Conservation (phyloP, 2,797 vertebrate species). For the Neopelma chrysocephalum region DNA sequence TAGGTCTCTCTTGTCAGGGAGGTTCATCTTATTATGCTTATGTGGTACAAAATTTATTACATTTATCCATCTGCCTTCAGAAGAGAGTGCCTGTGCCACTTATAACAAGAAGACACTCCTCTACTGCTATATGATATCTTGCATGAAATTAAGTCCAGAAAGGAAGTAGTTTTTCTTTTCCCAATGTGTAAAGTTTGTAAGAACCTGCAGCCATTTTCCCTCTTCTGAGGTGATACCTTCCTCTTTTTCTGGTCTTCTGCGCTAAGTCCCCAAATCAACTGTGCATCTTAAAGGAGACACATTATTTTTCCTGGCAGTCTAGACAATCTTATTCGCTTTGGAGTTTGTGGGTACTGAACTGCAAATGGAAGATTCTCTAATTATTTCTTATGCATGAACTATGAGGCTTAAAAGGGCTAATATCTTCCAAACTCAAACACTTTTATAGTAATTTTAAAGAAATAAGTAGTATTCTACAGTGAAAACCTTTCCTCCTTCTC, state of each 20-base stretch:
- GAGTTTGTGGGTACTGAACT: neutral
- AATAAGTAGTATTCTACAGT: neutral
- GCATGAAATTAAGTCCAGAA: neutral
- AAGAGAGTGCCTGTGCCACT: neutral
- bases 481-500: neutral
- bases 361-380: neutral
- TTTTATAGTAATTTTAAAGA: conserved; percentile 1
- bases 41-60: neutral
- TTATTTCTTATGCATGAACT: neutral
- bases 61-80: neutral
- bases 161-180: neutral
- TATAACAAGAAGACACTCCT: neutral
- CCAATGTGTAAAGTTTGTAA: neutral
- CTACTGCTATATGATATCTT: neutral
- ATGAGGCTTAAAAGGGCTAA: neutral
- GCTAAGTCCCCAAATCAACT: neutral
- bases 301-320: neutral
- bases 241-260: neutral
- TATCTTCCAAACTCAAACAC: neutral
- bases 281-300: neutral
- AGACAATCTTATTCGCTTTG: neutral
- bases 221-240: neutral
- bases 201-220: neutral
- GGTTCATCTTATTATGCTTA: neutral
- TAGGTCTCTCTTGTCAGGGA: neutral